phyloP scores from a whole-genome alignment of 2,888 invertebrate species.

The Acanthosepion pharaonis region DNA sequence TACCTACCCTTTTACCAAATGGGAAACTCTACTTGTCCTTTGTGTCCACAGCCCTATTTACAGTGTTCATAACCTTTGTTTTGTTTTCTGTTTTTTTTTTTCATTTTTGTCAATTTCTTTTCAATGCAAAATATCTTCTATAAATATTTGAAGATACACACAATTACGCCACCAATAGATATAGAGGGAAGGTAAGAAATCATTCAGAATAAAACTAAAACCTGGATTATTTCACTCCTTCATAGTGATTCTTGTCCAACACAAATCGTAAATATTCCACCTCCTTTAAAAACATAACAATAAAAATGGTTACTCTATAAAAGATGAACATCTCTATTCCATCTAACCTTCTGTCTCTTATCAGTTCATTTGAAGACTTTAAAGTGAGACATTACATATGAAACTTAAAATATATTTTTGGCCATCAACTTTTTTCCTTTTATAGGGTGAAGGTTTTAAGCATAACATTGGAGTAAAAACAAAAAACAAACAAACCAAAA shows the following conservation, averaged over 20 bases:
- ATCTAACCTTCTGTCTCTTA: background rate
- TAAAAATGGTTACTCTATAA: background rate
- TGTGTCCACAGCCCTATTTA: slow-evolving; percentile 62
- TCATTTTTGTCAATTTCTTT: background rate
- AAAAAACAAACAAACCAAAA: too few species aligned
- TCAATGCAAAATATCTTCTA: background rate
- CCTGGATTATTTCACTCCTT: background rate
- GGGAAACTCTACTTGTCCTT: slow-evolving; percentile 62
- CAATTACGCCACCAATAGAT: background rate
- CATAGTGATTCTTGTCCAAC: background rate
- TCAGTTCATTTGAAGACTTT: background rate
- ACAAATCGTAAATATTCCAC: background rate
- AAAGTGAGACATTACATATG: background rate
- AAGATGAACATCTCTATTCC: background rate
- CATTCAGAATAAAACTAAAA: background rate
- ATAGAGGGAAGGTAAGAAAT: background rate
- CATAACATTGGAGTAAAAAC: background rate
- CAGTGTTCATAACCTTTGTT: slow-evolving; percentile 64
- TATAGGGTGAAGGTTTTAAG: slow-evolving; percentile 17
- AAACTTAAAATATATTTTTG: slow-evolving; percentile 33
- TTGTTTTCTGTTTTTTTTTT: background rate
- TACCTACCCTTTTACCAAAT: slow-evolving; percentile 52
- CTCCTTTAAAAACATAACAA: background rate
- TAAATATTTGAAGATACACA: background rate
- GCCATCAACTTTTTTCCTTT: background rate